Conservation (phyloP, 2,888 invertebrate genomes). For the Caradrina kadenii region DNA sequence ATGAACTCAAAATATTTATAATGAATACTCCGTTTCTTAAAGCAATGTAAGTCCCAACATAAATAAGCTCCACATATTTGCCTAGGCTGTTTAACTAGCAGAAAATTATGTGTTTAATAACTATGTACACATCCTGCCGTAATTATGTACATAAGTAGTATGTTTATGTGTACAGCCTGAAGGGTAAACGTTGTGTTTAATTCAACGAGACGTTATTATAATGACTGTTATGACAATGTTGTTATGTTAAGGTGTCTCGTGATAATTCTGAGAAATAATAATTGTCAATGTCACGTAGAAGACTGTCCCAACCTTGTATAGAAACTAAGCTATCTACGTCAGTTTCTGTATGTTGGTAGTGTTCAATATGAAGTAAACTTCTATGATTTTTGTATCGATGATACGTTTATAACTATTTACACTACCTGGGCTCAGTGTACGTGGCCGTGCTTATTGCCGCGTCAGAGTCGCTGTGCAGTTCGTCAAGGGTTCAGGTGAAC, state of each 20-base stretch:
- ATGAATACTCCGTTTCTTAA: background rate
- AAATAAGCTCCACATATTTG: slow-evolving; percentile 8
- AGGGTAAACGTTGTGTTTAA: slow-evolving; percentile 2
- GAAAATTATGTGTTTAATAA: background rate
- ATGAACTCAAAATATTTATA: background rate
- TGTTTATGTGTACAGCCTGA: background rate
- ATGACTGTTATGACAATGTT: slow-evolving; percentile 15
- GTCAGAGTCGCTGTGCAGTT: too few species aligned
- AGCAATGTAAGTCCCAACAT: background rate
- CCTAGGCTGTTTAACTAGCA: background rate
- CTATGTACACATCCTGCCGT: background rate
- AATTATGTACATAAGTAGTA: background rate
- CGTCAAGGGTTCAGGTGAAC: too few species aligned
- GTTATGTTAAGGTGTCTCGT: background rate
- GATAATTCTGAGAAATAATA: background rate
- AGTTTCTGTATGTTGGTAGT: too few species aligned
- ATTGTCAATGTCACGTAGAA: background rate
- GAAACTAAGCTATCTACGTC: too few species aligned
- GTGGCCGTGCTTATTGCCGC: too few species aligned
- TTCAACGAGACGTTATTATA: slow-evolving; percentile 26
- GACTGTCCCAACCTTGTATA: too few species aligned
- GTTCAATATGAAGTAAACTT: too few species aligned
- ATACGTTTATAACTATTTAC: too few species aligned
- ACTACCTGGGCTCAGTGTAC: too few species aligned
- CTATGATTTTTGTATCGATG: too few species aligned